Evolutionary conservation across 1,140 invertebrate species (phyloP).

Genomic region (Apis cerana): DNA sequence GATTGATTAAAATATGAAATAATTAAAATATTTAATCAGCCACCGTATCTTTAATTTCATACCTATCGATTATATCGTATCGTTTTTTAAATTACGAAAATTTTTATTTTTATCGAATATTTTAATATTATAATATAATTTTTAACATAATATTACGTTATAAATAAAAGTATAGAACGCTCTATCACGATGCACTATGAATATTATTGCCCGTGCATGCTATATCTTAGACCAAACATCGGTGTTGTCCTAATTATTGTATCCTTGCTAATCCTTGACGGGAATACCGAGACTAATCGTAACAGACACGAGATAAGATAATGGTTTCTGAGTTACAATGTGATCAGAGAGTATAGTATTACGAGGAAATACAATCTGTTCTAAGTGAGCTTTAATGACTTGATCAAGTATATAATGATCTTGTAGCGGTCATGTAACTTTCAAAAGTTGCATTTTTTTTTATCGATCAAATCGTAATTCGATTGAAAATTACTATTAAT

Average conservation of each 20-base stretch:
- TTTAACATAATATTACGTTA: background rate
- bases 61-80: no score
- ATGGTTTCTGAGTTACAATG: constrained; percentile 44
- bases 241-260: constrained; percentile 56
- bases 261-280: constrained; percentile 53
- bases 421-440: background rate
- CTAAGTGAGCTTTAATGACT: constrained; percentile 29
- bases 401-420: background rate
- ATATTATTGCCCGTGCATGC: constrained; percentile 10
- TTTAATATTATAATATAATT: background rate
- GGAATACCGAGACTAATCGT: constrained; percentile 47
- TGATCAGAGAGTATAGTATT: constrained; percentile 30
- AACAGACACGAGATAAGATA: constrained; percentile 43
- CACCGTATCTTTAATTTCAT: no score
- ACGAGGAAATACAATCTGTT: constrained; percentile 19
- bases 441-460: background rate
- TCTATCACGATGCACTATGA: background rate
- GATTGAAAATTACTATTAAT: no score
- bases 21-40: no score
- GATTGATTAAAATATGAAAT: no score
- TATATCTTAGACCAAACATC: constrained; percentile 11
- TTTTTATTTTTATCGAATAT: background rate
- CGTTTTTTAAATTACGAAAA: no score
- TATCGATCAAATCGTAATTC: no score
- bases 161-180: background rate